Base-by-base conservation (phyloP, 2,113 vertebrate genomes). In the Cyphomyrus plagiostoma region DNA sequence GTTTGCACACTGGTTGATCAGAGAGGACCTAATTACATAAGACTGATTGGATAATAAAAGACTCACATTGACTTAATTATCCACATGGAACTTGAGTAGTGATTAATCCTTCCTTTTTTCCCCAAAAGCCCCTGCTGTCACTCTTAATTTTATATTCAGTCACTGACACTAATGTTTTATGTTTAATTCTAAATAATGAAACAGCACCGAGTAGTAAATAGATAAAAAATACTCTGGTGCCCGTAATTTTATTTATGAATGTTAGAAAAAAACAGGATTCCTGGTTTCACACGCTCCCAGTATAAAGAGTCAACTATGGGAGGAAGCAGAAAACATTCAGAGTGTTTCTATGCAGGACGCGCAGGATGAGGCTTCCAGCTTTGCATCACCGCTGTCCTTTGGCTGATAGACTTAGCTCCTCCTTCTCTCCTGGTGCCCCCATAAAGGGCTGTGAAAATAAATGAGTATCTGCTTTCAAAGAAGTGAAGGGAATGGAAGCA, bases 1-100 rank as follows among this genome's bases (percentile, higher is more conserved):
- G 82, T 49, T 56, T 83, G 21, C 21, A 77, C 56, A 56, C 82
- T 86, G 45, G 62, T 45, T 74, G 83, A 89, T 89, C 53, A 89
- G 19, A 86, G 42, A 56, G 39, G n/a, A 46, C 35, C 48, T 87
- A 90, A 90, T 74, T 74, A 77, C 58, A 77, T 4, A 77, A 53
- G 62, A 74, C 15, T 30, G 26, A 86, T 21, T 15, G 48, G 53
- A 62, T 84, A 62, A 86, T 86, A 48, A 86, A 45, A 45, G 62
- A 46, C 23, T 88, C 74, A 17, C 13, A 74, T 74, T 74, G 70
- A 35, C 46, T 46, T 88, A 23, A 74, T 74, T 62, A 88, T 88
- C 87, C 42, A 49, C n/a, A 74, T 42, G 87, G 45, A 88, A 48
- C 13, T 17, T 48, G 62, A 70, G 66, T 15, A 26, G 42, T 13